Evolutionary conservation across 1,140 invertebrate genomes (phyloP), one percentile per base, ranked within the genome.

Genomic region (Zaprionus gabonicus): DNA sequence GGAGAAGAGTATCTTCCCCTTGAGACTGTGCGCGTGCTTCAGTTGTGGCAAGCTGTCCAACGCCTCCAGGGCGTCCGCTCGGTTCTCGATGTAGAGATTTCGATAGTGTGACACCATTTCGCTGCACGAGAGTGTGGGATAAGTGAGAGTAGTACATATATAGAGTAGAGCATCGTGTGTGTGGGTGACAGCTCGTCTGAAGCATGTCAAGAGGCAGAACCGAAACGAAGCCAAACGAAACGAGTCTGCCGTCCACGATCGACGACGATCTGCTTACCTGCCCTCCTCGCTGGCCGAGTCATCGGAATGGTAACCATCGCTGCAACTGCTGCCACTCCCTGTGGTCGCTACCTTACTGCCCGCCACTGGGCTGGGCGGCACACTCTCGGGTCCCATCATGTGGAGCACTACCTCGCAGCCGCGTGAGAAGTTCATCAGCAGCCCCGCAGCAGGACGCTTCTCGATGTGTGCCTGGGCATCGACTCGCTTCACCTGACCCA

Each of bases 1-100:
- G 57, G 98, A 99, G 93, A 98, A 99, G 41, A 99, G 94, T 69
- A 99, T 97, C 94, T 99, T 99, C 46, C 96, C 96, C 94, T 99
- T 99, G 25, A 99, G 94, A 87, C 98, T 97, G 65, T 96, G 95
- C 0, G 97, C 96, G 63, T 97, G 95, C 55, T 95, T 94, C 10
- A 99, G 94, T 57, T 97, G 95, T 9, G 95, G 95, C 12, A 98
- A 93, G 1, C 94, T 94, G 83, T 98, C 96, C 46, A 99, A 93
- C 10, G 97, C 96, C 84, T 98, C 97, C 76, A 99, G 93, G 3
- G 97, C 96, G 76, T 98, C 96, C 15, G 97, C 95, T 66, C 97
- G 94, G n/a, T 96, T 96, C 83, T 96, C 96, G 49, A 96, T 95
- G 93, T 98, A 99, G 56, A 99, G 94, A 76, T 95, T 95, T 10